phyloP scores from a whole-genome alignment of 2,888 invertebrate species.

The Catotricha subobsoleta region DNA sequence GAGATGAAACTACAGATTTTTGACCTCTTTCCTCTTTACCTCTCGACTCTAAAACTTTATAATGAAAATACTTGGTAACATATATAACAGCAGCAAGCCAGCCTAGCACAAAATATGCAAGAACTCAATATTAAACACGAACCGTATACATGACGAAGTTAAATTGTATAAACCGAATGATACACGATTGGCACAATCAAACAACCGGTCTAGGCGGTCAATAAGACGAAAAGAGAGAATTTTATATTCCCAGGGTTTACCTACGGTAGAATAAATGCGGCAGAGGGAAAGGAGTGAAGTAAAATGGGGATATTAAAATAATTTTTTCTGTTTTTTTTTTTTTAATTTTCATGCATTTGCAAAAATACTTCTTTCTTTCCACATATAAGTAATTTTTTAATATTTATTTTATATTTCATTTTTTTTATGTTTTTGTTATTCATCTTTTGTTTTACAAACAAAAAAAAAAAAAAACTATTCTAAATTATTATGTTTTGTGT shows the following conservation, averaged over 20 bases:
- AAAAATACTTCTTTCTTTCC: too few relatives aligned
- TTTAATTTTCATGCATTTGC: too few relatives aligned
- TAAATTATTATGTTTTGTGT: too few relatives aligned
- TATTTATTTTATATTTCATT: not conserved
- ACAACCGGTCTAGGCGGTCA: conserved; percentile 14
- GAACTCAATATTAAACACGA: not conserved
- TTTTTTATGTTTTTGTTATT: too few relatives aligned
- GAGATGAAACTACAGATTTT: conserved; percentile 10
- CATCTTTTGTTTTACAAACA: too few relatives aligned
- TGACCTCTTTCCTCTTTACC: conserved; percentile 6
- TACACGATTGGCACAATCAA: conserved; percentile 11
- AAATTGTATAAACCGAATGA: not conserved
- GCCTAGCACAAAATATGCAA: not conserved
- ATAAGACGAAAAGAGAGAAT: conserved; percentile 8
- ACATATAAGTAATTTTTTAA: not conserved
- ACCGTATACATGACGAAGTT: conserved; percentile 7
- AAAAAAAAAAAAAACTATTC: not conserved
- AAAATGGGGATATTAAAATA: conserved; percentile 3
- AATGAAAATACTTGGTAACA: not conserved
- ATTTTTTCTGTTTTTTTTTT: too few relatives aligned
- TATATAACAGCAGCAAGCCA: not conserved
- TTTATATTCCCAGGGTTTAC: conserved; percentile 9
- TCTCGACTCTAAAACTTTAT: not conserved
- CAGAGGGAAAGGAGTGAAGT: conserved; percentile 1
- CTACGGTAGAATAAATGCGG: not conserved